Conservation (phyloP, 2,113 vertebrate species). For the Albula glossodonta region DNA sequence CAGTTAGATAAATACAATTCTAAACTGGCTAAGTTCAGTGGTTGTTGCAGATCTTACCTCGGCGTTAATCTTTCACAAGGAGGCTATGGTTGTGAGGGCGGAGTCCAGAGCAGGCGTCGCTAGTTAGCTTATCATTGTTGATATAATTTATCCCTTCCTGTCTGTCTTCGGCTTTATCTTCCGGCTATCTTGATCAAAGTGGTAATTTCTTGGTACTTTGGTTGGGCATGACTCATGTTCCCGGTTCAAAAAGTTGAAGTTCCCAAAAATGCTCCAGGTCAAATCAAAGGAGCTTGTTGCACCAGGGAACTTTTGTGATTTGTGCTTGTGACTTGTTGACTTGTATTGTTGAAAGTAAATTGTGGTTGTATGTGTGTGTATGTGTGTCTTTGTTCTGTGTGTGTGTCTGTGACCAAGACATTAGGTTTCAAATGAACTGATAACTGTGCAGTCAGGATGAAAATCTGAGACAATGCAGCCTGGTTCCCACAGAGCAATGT, state of each 20-base stretch:
- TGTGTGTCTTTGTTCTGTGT: too few relatives aligned
- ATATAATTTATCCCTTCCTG: slow-evolving; percentile 17
- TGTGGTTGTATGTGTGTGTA: too few relatives aligned
- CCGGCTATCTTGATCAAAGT: not conserved
- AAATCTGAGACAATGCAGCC: too few relatives aligned
- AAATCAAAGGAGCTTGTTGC: not conserved
- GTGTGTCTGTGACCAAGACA: too few relatives aligned
- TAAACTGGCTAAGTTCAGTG: not conserved
- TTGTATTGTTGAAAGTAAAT: too few relatives aligned
- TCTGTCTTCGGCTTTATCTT: not conserved
- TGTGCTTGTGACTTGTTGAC: too few relatives aligned
- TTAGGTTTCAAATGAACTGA: too few relatives aligned
- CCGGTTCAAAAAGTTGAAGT: too few relatives aligned
- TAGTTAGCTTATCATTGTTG: not conserved
- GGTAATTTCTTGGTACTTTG: not conserved
- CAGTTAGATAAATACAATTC: not conserved
- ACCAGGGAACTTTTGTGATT: too few relatives aligned
- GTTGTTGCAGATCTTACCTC: not conserved
- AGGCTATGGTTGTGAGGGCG: not conserved
- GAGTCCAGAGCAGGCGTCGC: not conserved
- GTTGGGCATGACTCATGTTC: not conserved
- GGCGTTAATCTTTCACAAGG: not conserved
- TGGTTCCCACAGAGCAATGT: too few relatives aligned
- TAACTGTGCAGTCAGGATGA: too few relatives aligned
- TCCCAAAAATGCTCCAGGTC: not conserved